Conservation (phyloP, 2,113 vertebrate species). For the Serilophus lunatus region DNA sequence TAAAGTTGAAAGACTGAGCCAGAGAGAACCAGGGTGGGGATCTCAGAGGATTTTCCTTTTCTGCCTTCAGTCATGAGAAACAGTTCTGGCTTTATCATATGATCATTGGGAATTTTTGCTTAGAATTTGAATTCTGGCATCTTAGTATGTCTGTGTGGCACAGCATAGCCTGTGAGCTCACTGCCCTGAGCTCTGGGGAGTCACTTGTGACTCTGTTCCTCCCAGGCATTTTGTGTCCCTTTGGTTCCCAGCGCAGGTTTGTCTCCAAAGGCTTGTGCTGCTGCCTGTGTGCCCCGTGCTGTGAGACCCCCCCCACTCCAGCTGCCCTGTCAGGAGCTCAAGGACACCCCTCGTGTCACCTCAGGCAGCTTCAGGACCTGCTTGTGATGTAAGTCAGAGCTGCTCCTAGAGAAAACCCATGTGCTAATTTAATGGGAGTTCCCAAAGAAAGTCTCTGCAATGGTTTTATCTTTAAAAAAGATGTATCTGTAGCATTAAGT, state of each 20-base stretch:
- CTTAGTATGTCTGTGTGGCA: background rate
- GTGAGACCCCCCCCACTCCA: rapidly evolving
- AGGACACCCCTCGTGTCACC: background rate
- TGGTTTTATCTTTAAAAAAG: background rate
- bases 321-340: background rate
- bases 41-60: background rate
- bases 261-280: background rate
- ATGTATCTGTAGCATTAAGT: background rate
- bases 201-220: background rate
- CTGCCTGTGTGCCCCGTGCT: rapidly evolving
- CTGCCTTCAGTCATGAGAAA: background rate
- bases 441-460: background rate
- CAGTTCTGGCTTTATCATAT: background rate
- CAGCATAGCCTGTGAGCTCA: background rate
- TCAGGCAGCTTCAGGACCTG: background rate
- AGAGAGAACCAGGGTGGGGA: background rate
- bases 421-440: background rate
- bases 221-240: background rate
- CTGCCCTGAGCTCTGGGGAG: background rate
- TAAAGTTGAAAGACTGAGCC: background rate
- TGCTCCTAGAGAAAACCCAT: background rate
- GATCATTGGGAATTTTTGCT: background rate
- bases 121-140: background rate
- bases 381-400: rapidly evolving
- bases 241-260: background rate